phyloP scores from a whole-genome alignment of 2,797 vertebrate genomes.

The Babyrousa celebensis region DNA sequence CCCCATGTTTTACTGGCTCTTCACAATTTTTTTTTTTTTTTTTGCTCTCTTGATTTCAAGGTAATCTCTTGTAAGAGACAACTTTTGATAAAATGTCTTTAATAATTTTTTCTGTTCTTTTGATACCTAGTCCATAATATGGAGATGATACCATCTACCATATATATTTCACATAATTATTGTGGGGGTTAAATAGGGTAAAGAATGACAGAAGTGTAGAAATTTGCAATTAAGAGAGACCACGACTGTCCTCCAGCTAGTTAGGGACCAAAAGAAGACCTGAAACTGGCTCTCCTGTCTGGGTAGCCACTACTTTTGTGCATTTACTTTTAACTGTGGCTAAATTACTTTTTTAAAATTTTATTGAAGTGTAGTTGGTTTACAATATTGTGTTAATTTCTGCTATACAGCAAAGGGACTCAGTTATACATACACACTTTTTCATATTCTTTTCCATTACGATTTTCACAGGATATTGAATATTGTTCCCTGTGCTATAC shows the following conservation, averaged over 20 bases:
- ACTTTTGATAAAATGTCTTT: constrained; percentile 5
- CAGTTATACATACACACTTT: too few species aligned
- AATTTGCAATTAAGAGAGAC: not conserved
- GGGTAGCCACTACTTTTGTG: not conserved
- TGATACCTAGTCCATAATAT: not conserved
- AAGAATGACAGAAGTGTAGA: not conserved
- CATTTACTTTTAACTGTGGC: not conserved
- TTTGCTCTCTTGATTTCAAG: not conserved
- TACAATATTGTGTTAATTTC: too few species aligned
- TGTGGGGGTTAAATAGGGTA: not conserved
- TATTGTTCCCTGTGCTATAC: too few species aligned
- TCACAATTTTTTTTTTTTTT: not conserved
- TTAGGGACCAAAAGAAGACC: not conserved
- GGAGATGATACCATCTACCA: not conserved
- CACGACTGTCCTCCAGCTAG: not conserved
- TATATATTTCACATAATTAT: not conserved
- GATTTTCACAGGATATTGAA: too few species aligned
- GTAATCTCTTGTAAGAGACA: not conserved
- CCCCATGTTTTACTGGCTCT: not conserved
- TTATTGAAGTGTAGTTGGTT: too few species aligned
- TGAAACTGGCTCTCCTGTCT: not conserved
- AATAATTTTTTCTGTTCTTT: not conserved
- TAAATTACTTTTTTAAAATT: not conserved
- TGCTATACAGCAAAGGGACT: too few species aligned
- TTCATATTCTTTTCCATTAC: too few species aligned